Base-by-base conservation (phyloP, 2,888 invertebrate genomes). In the Operophtera brumata region DNA sequence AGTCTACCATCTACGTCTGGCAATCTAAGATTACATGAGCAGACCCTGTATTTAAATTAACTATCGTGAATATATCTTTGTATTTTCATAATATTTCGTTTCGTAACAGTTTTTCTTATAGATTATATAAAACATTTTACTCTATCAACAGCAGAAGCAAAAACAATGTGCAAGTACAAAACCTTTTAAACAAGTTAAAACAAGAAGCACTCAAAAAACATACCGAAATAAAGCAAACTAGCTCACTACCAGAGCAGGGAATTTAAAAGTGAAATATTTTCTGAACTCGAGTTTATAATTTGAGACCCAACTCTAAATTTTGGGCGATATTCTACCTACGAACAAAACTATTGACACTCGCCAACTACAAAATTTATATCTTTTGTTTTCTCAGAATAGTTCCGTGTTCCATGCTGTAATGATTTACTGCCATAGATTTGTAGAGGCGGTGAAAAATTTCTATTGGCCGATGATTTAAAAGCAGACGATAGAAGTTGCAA, bases 261-360 rank as follows among this genome's bases (percentile, higher is more conserved):
- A 20, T 20, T 20, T 20, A 20, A 20, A 20, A 20, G 20, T 20
- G 20, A 20, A 20, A 20, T 20, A 4, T 20, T 20, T n/a, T 37
- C 12, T 13, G 13, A 13, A 9, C 14, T 37, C 6, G 37, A 37
- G 37, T 37, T 37, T 14, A 37, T 37, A 25, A 44, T 39, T 44
- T 32, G 50, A 30, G 20, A 40, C 41, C 46, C 25, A 47, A 47
- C 26, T 47, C 43, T 8, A 54, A 13, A 50, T 42, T 50, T 42
- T 30, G 25, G 41, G 13, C 48, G 10, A 60, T 44, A 44, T 62
- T 67, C 59, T 59, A 40, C 4, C n/a, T 45, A 57, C 64, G 67
- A 71, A 71, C 80, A 77, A 82, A 85, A 86, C 86, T 85, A 85
- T 86, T 81, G 85, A 85, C 86, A 83, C 80, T 73, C 70, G 74